Conservation (phyloP, 2,888 invertebrate species). For the Ligdia adustata region DNA sequence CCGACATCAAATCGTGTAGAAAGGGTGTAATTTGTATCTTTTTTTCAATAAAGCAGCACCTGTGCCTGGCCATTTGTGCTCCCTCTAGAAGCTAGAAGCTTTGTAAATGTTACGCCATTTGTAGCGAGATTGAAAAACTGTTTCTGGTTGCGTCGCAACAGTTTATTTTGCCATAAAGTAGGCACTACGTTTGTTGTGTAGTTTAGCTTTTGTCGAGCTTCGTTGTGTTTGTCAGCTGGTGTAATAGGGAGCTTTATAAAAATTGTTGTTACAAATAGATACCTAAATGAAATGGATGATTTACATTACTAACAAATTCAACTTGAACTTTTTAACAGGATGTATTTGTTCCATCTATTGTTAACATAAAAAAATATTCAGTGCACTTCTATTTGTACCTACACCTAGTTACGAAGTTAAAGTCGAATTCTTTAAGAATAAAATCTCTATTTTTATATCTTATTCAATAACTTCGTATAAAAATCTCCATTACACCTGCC, state of each 20-base stretch:
- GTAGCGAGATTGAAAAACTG: constrained; percentile 81
- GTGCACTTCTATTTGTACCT: not conserved
- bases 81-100: constrained; percentile 71
- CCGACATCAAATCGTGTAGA: constrained; percentile 64
- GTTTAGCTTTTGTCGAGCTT: constrained; percentile 25
- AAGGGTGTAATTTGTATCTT: constrained; percentile 78
- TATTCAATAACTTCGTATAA: no score
- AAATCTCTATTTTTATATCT: no score
- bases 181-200: constrained; percentile 33
- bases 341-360: no score
- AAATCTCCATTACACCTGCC: no score
- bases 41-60: constrained; percentile 82
- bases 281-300: no score
- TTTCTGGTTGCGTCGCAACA: constrained; percentile 60
- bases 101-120: constrained; percentile 80
- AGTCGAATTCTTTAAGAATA: no score
- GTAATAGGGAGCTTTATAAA: constrained; percentile 10
- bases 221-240: constrained; percentile 22
- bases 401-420: not conserved
- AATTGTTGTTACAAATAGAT: no score
- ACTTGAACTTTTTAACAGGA: no score
- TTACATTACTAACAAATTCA: no score
- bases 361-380: no score
- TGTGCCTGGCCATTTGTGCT: constrained; percentile 72
- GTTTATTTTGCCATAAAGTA: constrained; percentile 46